These are phyloP conservation scores for Neogobius melanostomus DNA, from an alignment of 2,113 vertebrate genomes.

Conservation along the genomic window DNA sequence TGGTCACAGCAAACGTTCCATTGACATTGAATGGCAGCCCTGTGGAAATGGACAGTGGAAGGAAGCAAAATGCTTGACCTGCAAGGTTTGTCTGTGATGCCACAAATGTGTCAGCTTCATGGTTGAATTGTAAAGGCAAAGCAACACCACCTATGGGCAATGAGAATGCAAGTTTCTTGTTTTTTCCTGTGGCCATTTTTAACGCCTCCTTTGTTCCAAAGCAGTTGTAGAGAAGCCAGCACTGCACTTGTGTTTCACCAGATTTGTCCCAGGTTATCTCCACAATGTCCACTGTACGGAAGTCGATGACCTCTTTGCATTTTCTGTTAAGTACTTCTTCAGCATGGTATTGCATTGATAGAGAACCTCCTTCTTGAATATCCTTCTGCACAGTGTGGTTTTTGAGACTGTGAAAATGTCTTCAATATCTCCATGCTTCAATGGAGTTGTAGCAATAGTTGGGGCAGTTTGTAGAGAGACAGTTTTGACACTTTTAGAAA, in stretches of 20 bases:
- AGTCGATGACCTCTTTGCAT: conserved; percentile 62
- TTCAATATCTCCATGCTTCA: conserved; percentile 53
- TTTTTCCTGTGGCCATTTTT: conserved; percentile 61
- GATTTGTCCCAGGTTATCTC: conserved; percentile 59
- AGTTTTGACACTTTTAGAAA: conserved; percentile 77
- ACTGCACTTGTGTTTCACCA: conserved; percentile 27
- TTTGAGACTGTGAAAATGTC: conserved; percentile 60
- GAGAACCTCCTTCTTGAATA: conserved; percentile 43
- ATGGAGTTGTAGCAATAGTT: conserved; percentile 53
- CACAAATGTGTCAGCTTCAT: conserved; percentile 59
- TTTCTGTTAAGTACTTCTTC: conserved; percentile 40
- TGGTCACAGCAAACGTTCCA: conserved; percentile 82
- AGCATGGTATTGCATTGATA: conserved; percentile 41
- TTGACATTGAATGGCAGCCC: conserved; percentile 84
- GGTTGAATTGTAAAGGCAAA: conserved; percentile 72
- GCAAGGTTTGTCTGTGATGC: conserved; percentile 42
- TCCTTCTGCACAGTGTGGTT: conserved; percentile 30
- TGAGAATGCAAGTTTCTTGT: conserved; percentile 54
- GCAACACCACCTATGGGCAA: conserved; percentile 80
- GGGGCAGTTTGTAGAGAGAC: conserved; percentile 74
- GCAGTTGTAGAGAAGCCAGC: conserved; percentile 81
- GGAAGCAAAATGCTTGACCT: conserved; percentile 83
- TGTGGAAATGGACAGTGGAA: conserved; percentile 81
- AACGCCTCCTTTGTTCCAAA: conserved; percentile 70
- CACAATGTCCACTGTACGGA: conserved; percentile 58